phyloP scores from a whole-genome alignment of 2,888 invertebrate species.

The Lepidochitona cinerea region DNA sequence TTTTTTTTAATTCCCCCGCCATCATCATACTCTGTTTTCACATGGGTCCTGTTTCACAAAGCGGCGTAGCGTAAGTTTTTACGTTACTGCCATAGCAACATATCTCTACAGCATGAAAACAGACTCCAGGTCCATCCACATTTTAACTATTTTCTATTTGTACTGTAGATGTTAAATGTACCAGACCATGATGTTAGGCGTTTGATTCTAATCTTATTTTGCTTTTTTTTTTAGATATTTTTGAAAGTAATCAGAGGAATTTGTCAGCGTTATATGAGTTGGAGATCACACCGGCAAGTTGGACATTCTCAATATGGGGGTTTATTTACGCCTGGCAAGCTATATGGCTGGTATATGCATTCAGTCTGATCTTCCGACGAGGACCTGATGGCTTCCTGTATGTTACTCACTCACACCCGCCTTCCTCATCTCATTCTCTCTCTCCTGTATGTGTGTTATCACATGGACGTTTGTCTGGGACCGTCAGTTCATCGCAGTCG shows the following conservation, averaged over 20 bases:
- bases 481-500: conserved; percentile 28
- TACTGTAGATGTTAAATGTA: too few relatives aligned
- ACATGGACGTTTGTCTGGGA: conserved; percentile 64
- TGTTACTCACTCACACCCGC: conserved; percentile 44
- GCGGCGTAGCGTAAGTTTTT: too few relatives aligned
- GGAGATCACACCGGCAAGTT: conserved; percentile 60
- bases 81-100: too few relatives aligned
- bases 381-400: conserved; percentile 49
- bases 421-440: conserved; percentile 43
- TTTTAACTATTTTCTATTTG: too few relatives aligned
- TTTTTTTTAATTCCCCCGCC: too few relatives aligned
- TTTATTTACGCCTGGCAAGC: conserved; percentile 61
- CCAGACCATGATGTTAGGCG: too few relatives aligned
- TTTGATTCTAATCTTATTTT: too few relatives aligned
- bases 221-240: conserved; percentile 46
- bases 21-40: too few relatives aligned
- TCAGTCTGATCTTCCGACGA: conserved; percentile 42
- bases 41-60: too few relatives aligned
- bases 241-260: conserved; percentile 43
- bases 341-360: conserved; percentile 55
- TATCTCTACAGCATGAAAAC: too few relatives aligned
- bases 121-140: too few relatives aligned
- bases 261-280: conserved; percentile 52
- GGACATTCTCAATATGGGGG: conserved; percentile 60
- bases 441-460: conserved; percentile 49